These are phyloP conservation scores for Chaenocephalus aceratus DNA, from an alignment of 2,113 vertebrate species.

Conservation along the genomic window DNA sequence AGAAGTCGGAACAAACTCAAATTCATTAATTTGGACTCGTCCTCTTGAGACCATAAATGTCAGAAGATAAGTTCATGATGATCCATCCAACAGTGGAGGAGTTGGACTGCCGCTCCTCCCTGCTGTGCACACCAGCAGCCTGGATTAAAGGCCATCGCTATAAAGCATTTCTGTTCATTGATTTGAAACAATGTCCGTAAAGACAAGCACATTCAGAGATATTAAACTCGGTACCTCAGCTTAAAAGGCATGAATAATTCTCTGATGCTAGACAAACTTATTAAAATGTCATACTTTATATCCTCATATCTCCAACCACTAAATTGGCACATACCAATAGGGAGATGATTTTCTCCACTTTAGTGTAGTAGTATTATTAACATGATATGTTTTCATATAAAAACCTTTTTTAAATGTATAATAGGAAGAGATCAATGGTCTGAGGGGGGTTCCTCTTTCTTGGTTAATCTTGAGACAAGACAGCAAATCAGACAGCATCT, in stretches of 20 bases:
- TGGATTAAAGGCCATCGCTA: neutral
- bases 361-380: neutral
- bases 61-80: neutral
- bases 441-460: conserved; percentile 15
- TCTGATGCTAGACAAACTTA: neutral
- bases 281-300: neutral
- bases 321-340: neutral
- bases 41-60: conserved; percentile 1
- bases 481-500: conserved; percentile 42
- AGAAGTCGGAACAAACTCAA: neutral
- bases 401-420: neutral
- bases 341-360: neutral
- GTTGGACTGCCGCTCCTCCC: too few relatives aligned
- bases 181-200: neutral
- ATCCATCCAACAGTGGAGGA: neutral
- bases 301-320: neutral
- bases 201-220: neutral
- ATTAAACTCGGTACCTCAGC: neutral
- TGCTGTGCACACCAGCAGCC: neutral
- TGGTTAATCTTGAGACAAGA: conserved; percentile 31
- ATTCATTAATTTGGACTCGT: neutral
- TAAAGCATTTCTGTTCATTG: neutral
- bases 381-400: neutral
- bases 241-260: neutral
- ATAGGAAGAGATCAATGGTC: neutral